Conservation (phyloP, 2,888 invertebrate genomes). For the Herminia tarsipennalis region DNA sequence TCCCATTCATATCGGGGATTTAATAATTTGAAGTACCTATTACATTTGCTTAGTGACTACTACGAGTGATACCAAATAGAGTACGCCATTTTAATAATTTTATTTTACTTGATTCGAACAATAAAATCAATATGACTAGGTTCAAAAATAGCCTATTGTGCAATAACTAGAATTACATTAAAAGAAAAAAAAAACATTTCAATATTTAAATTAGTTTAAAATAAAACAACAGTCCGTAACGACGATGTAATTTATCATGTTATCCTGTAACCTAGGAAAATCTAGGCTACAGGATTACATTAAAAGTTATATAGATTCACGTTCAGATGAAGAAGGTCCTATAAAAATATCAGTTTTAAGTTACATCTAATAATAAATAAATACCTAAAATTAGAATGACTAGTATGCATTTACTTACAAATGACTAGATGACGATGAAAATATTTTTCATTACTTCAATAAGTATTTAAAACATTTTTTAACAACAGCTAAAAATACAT, state of each 20-base stretch:
- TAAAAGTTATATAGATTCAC: slow-evolving; percentile 13
- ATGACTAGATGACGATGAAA: slow-evolving; percentile 27
- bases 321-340: slow-evolving; percentile 21
- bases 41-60: too few species aligned
- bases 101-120: background rate
- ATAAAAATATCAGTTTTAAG: slow-evolving; percentile 44
- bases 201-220: too few species aligned
- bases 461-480: too few species aligned
- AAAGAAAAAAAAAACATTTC: slow-evolving; percentile 17
- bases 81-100: too few species aligned
- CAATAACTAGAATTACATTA: slow-evolving; percentile 23
- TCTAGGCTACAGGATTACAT: slow-evolving; percentile 15
- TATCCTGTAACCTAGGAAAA: too few species aligned
- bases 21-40: too few species aligned
- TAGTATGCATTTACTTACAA: slow-evolving; percentile 20
- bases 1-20: too few species aligned
- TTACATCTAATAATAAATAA: slow-evolving; percentile 26
- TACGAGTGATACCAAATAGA: too few species aligned
- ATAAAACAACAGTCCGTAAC: too few species aligned
- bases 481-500: too few species aligned
- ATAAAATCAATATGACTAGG: slow-evolving; percentile 13
- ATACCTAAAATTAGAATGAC: slow-evolving; percentile 29
- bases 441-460: slow-evolving; percentile 4
- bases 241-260: too few species aligned
- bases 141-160: slow-evolving; percentile 32